Conservation (phyloP, 2,888 invertebrate species). For the Acleris cristana region DNA sequence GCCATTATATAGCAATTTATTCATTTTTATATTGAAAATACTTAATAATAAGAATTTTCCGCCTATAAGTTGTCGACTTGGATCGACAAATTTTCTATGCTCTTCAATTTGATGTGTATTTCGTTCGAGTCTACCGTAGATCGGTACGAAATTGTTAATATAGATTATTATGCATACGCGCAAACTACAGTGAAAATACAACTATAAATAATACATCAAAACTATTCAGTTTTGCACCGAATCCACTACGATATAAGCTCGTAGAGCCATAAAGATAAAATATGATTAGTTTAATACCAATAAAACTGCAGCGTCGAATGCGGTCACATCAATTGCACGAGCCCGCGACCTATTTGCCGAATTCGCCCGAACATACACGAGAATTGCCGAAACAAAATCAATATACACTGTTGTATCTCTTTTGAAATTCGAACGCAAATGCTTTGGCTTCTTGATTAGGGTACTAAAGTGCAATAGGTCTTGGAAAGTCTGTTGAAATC, state of each 20-base stretch:
- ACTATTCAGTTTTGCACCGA: not conserved
- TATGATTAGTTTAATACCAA: not conserved
- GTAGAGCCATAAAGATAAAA: not conserved
- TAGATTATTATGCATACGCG: too few relatives aligned
- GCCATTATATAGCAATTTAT: too few relatives aligned
- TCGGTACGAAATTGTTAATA: too few relatives aligned
- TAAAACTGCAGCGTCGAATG: slow-evolving; percentile 11
- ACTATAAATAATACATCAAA: too few relatives aligned
- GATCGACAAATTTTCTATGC: too few relatives aligned
- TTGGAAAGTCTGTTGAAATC: too few relatives aligned
- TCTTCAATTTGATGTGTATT: too few relatives aligned
- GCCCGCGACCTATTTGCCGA: slow-evolving; percentile 27
- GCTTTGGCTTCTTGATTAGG: not conserved
- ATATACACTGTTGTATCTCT: slow-evolving; percentile 37
- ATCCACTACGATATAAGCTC: not conserved
- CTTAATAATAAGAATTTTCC: too few relatives aligned
- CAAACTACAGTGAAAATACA: too few relatives aligned
- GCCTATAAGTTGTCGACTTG: too few relatives aligned
- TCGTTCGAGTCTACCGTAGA: too few relatives aligned
- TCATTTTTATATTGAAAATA: too few relatives aligned
- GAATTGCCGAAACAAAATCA: slow-evolving; percentile 38
- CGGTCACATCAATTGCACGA: slow-evolving; percentile 11
- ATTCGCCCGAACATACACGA: slow-evolving; percentile 33
- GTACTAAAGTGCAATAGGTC: not conserved
- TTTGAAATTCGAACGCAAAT: slow-evolving; percentile 21